Evolutionary conservation across 2,888 invertebrate species (phyloP), one percentile per base, ranked within the genome.

Genomic region (Synergus itoensis): DNA sequence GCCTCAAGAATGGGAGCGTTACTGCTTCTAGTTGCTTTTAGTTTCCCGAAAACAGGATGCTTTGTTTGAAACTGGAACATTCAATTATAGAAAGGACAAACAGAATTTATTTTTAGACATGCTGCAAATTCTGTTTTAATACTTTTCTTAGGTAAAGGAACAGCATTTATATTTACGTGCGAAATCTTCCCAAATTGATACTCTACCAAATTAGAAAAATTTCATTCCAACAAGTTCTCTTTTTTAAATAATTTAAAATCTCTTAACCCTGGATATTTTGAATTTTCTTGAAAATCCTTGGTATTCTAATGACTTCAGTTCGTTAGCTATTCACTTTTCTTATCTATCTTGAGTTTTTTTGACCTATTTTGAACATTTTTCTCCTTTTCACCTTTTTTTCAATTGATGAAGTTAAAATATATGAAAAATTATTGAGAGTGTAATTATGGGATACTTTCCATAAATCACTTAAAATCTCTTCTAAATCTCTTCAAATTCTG

Each of bases 51-150:
- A 69, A 73, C 36, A 36, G 53, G 53, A 73, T 73, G 36, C 73
- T 73, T 73, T 53, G 53, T 73, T 36, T 73, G 16, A 73, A 73
- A 40, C 53, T 73, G n/a, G 73, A 73, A 53, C 73, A 53, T 73
- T 53, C n/a, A 53, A 53, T 73, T 53, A n/a, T 73, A 53, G 53
- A 73, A n/a, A 53, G 8, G 14, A 28, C 60, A 60, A 48, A 69
- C 18, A 48, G 48, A 73, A 36, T 73, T 48, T 73, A 65, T 9
- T 41, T 65, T 11, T 28, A 21, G 12, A 21, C 18, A 21, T 36
- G n/a, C 53, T 53, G 5, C 16, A 53, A 53, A 53, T 36, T 36
- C 36, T 2, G 2, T 43, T 43, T 1, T n/a, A 9, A 53, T 53
- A 9, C n/a, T 18, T 18, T 8, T 18, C 45, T 45, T n/a, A 53